These are phyloP conservation scores for Dromius quadrimaculatus DNA, from an alignment of 2,888 invertebrate species.

Conservation along the genomic window DNA sequence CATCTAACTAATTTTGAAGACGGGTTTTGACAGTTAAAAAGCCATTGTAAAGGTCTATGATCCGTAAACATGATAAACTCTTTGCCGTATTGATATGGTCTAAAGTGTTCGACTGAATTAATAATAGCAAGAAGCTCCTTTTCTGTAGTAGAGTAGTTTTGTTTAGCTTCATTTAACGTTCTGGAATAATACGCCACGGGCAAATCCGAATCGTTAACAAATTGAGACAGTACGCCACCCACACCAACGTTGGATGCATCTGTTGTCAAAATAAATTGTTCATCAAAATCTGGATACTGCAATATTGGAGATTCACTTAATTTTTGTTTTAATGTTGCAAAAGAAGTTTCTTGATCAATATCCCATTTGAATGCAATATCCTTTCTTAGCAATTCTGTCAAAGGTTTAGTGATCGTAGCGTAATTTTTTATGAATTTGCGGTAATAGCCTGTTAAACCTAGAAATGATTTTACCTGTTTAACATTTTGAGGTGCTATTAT, in stretches of 20 bases:
- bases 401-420: constrained; percentile 57
- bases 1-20: constrained; percentile 57
- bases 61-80: constrained; percentile 58
- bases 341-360: constrained; percentile 52
- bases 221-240: constrained; percentile 31
- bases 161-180: constrained; percentile 37
- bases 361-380: constrained; percentile 48
- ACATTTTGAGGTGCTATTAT: constrained; percentile 56
- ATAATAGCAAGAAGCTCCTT: constrained; percentile 49
- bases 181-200: constrained; percentile 48
- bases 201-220: constrained; percentile 26
- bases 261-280: constrained; percentile 22
- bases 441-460: constrained; percentile 62
- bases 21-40: constrained; percentile 58
- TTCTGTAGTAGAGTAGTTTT: constrained; percentile 44
- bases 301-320: constrained; percentile 22
- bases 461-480: constrained; percentile 59
- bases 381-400: constrained; percentile 57
- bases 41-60: constrained; percentile 58
- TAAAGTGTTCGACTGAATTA: constrained; percentile 49
- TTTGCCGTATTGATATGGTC: constrained; percentile 51
- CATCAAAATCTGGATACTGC: constrained; percentile 22
- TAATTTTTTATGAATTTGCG: constrained; percentile 62
- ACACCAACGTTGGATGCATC: constrained; percentile 43
- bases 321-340: constrained; percentile 34